Evolutionary conservation across 2,113 vertebrate species (phyloP), one percentile per base, ranked within the genome.

Genomic region (Istiophorus platypterus): DNA sequence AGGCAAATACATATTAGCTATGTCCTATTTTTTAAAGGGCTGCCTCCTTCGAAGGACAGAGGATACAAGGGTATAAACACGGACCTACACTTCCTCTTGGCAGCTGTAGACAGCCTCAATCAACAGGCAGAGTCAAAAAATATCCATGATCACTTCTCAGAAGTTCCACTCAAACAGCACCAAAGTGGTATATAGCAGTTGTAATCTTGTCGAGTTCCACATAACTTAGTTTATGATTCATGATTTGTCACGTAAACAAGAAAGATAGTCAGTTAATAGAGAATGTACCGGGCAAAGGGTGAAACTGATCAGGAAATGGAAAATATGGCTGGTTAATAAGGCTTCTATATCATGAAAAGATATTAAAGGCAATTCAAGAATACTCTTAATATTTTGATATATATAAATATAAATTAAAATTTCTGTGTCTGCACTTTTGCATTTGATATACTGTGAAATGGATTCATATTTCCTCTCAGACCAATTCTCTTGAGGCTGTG

Each of bases 401-500:
- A n/a, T n/a, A n/a, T n/a, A n/a, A n/a, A n/a, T n/a, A n/a, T n/a
- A n/a, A n/a, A n/a, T n/a, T n/a, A n/a, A n/a, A n/a, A n/a, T n/a
- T n/a, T n/a, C n/a, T n/a, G n/a, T n/a, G n/a, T n/a, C n/a, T n/a
- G n/a, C n/a, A n/a, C n/a, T n/a, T n/a, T n/a, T n/a, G n/a, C n/a
- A n/a, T n/a, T n/a, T n/a, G n/a, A n/a, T n/a, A n/a, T n/a, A n/a
- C 31, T 34, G 31, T 34, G 6, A 34, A 4, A 41, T 8, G 12
- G 6, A 26, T 34, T 12, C 0, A 14, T 64, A 58, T 79, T 66
- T 9, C 79, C 22, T 70, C 87, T 45, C 91, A 99, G 98, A 95
- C 95, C 76, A 99, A 98, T 81, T 96, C 95, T 54, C 74, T 96
- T 24, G 94, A 85, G 82, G 95, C 95, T 0, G 96, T 99, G 34